Percentiles rank a stretch among this genome's conserved stretches.
Evolutionary conservation across 2,113 vertebrate species (phyloP).

Genomic region (Cromileptes altivelis): DNA sequence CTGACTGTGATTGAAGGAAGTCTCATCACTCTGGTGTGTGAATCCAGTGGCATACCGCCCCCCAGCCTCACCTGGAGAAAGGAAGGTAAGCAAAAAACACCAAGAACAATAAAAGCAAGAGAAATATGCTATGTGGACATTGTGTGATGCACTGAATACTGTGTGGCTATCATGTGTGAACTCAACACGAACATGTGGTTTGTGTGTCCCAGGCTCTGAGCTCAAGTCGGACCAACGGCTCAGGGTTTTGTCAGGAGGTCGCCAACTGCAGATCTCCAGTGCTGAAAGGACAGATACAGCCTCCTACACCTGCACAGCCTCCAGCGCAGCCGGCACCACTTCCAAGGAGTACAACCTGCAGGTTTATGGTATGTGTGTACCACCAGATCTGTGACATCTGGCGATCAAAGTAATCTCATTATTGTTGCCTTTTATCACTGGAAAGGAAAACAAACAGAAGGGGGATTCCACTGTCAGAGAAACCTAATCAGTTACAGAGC

Average conservation of each 20-base stretch:
- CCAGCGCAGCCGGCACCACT: conserved; percentile 88
- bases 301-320: conserved; percentile 90
- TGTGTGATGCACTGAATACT: background rate
- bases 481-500: background rate
- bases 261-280: conserved; percentile 91
- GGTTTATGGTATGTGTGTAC: conserved; percentile 88
- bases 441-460: too few relatives aligned
- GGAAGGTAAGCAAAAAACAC: conserved; percentile 82
- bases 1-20: conserved; percentile 91
- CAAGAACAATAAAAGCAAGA: background rate
- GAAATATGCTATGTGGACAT: background rate
- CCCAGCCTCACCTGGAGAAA: conserved; percentile 93
- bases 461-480: background rate
- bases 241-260: conserved; percentile 91
- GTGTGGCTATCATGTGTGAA: background rate
- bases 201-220: conserved; percentile 81
- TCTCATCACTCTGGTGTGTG: conserved; percentile 91
- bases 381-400: background rate
- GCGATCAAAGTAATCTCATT: background rate
- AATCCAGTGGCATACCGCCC: conserved; percentile 95
- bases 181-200: background rate
- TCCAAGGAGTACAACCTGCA: conserved; percentile 92
- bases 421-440: background rate
- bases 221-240: conserved; percentile 84
- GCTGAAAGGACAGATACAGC: conserved; percentile 88